Percentiles rank a stretch among this genome's conserved stretches.
phyloP scores from a whole-genome alignment of 2,797 vertebrate genomes.

The Onychomys leucogaster region DNA sequence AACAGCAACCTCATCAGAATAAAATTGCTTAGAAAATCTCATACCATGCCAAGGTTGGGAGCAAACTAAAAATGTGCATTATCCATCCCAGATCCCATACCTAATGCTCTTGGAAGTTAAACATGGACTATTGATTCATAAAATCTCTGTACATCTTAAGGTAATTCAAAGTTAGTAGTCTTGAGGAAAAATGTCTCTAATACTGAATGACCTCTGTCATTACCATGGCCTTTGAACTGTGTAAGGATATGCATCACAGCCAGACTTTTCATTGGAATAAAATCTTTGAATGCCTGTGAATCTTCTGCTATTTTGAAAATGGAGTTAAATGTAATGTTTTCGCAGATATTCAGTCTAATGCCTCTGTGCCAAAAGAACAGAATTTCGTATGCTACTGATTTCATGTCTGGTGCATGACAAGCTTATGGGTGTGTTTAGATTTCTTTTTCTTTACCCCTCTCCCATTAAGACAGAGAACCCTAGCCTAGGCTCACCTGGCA shows the following conservation, averaged over 20 bases:
- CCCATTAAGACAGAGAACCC: not conserved
- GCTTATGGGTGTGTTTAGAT: not conserved
- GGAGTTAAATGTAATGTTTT: not conserved
- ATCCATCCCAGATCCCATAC: not conserved
- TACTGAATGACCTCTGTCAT: not conserved
- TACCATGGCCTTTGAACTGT: not conserved
- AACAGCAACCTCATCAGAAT: not conserved
- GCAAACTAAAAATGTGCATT: not conserved
- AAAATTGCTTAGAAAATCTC: not conserved
- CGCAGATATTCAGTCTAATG: not conserved
- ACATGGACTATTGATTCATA: not conserved
- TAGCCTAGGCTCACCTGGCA: not conserved
- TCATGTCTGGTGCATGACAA: not conserved
- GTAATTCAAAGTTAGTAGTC: not conserved
- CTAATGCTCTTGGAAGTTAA: not conserved
- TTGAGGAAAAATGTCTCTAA: not conserved
- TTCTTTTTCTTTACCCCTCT: not conserved
- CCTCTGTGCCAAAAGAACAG: fast-evolving
- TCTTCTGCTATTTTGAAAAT: not conserved
- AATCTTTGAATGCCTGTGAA: not conserved
- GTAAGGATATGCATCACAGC: not conserved
- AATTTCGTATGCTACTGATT: not conserved
- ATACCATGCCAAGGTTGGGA: not conserved
- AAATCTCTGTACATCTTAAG: not conserved
- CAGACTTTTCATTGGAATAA: not conserved